Conservation (phyloP, 2,888 invertebrate species). For the Tetropium fuscum region DNA sequence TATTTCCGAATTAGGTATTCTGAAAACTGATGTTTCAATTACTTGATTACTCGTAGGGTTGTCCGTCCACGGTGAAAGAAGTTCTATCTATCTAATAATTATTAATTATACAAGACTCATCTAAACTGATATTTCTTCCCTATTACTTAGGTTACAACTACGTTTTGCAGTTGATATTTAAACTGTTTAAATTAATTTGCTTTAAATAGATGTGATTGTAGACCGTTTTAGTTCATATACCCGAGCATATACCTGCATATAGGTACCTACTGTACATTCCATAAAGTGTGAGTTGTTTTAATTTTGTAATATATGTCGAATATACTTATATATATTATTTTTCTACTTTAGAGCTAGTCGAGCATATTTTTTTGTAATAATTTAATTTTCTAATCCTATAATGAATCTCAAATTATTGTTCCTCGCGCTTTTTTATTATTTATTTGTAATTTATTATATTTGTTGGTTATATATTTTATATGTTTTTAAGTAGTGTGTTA, state of each 20-base stretch:
- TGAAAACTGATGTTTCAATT: too few relatives aligned
- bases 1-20: too few relatives aligned
- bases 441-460: constrained; percentile 29
- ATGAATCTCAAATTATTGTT: constrained; percentile 17
- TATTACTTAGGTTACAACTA: too few relatives aligned
- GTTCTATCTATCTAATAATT: too few relatives aligned
- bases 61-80: too few relatives aligned
- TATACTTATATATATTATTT: constrained; percentile 51
- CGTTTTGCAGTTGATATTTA: too few relatives aligned
- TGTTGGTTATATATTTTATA: constrained; percentile 22
- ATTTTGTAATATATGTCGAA: constrained; percentile 45
- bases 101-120: too few relatives aligned
- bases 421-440: constrained; percentile 20
- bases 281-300: constrained; percentile 42
- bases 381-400: background rate
- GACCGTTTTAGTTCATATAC: constrained; percentile 31
- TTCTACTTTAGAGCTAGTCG: constrained; percentile 51
- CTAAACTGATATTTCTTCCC: background rate
- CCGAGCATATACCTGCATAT: too few relatives aligned
- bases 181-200: too few relatives aligned
- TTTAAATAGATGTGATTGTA: constrained; percentile 8
- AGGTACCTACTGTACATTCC: constrained; percentile 55
- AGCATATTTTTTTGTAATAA: constrained; percentile 34
- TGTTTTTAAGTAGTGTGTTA: constrained; percentile 7
- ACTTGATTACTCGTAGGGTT: too few relatives aligned